phyloP scores from a whole-genome alignment of 2,113 vertebrate species.

The Perca schrenkii region DNA sequence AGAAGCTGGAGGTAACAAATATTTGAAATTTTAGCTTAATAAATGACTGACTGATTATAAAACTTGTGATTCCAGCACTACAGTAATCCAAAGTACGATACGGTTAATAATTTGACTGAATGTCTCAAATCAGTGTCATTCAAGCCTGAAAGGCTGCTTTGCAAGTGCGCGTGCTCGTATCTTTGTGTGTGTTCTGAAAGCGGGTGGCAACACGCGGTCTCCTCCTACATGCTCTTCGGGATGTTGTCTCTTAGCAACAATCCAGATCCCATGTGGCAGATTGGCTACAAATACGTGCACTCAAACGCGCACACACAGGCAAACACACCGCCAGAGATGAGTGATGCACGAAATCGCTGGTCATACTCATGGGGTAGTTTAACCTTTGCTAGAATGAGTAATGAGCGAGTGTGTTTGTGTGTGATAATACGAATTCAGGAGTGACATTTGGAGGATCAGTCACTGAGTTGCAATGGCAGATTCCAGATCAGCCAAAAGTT shows the following conservation, averaged over 20 bases:
- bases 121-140: not conserved
- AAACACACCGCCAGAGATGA: constrained; percentile 36
- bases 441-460: constrained; percentile 57
- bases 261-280: constrained; percentile 42
- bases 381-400: constrained; percentile 67
- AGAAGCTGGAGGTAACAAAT: no score
- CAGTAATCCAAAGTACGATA: not conserved
- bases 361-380: constrained; percentile 62
- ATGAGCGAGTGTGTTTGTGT: constrained; percentile 33
- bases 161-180: not conserved
- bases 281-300: constrained; percentile 20
- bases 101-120: not conserved
- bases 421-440: constrained; percentile 48
- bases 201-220: constrained; percentile 16
- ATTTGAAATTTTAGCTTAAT: no score
- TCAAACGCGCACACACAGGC: constrained; percentile 7
- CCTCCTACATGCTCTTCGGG: constrained; percentile 42
- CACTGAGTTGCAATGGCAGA: constrained; percentile 1
- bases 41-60: no score
- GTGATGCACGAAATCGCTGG: constrained; percentile 55
- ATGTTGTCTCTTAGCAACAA: constrained; percentile 75
- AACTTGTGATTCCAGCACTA: not conserved
- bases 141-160: not conserved
- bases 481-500: constrained; percentile 24
- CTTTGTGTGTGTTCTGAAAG: constrained; percentile 29